Percentiles rank a stretch among this genome's conserved stretches.
phyloP scores from a whole-genome alignment of 1,140 invertebrate species.

The Pseudomyrmex cubaensis region DNA sequence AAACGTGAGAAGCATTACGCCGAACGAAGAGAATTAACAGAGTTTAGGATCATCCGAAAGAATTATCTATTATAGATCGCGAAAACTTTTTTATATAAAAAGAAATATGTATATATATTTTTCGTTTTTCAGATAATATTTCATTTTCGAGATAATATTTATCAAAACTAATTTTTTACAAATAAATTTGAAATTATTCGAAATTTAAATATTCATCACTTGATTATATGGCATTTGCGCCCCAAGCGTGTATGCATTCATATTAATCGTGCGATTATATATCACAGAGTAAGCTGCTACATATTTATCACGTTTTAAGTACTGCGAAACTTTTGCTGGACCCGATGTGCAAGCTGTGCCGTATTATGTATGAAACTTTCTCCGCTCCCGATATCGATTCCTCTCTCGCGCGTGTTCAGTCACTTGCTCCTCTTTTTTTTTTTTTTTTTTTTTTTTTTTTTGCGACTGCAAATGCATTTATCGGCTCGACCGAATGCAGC shows the following conservation, averaged over 20 bases:
- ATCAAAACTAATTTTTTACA: not conserved
- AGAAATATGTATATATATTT: too few species aligned
- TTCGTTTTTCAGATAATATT: not conserved
- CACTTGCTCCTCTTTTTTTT: constrained; percentile 49
- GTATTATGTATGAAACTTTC: constrained; percentile 58
- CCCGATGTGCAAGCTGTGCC: constrained; percentile 6
- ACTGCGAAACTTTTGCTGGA: constrained; percentile 30
- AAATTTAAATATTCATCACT: too few species aligned
- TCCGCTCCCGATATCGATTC: constrained; percentile 35
- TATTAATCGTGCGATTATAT: constrained; percentile 16
- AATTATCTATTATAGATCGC: not conserved
- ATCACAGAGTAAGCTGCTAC: constrained; percentile 10
- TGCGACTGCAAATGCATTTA: constrained; percentile 72
- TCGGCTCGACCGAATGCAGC: constrained; percentile 52
- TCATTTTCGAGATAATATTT: not conserved
- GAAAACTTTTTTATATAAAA: too few species aligned
- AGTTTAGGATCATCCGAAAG: not conserved
- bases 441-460: constrained; percentile 61
- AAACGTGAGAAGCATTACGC: constrained; percentile 32
- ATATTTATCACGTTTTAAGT: constrained; percentile 31
- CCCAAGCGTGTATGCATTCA: not conserved
- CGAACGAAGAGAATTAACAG: constrained; percentile 27
- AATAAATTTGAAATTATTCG: too few species aligned
- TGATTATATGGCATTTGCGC: not conserved
- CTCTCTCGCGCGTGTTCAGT: constrained; percentile 34